Base-by-base conservation (phyloP, 1,140 invertebrate species). In the Cryptotermes secundus region DNA sequence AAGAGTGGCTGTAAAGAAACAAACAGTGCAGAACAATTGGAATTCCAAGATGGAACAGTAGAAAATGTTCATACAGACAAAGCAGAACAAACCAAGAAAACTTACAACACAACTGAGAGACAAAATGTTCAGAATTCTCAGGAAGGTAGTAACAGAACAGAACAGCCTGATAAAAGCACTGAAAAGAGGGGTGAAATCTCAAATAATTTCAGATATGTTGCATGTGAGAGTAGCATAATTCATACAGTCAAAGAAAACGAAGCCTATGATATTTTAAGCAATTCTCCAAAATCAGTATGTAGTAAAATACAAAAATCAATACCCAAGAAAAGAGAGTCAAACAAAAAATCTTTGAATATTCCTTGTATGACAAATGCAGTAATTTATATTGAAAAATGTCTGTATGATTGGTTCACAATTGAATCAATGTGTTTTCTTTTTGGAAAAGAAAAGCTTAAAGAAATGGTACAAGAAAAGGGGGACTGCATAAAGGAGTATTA, bases 341-440 rank as follows among this genome's bases (percentile, higher is more conserved):
- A 36, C 22, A 38, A 38, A 36, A 26, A 81, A 38, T 38, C 24
- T 10, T 10, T 45, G 3, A 9, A 81, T n/a, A 81, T 81, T 45
- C 53, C 83, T 42, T n/a, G 24, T 36, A 36, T 38, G 12, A 79
- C 36, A 38, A 38, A n/a, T 65, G 49, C 72, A 24, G 53, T 83
- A 34, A 72, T 83, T 35, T 59, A 84, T 45, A 49, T 93, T 53
- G 91, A 91, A 87, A 91, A 91, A 87, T 90, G 89, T 87, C 85
- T 93, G 35, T 88, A 90, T 26, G 91, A 93, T 88, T 93, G 92
- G 93, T 90, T 93, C 85, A 92, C 90, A n/a, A 86, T 93, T 34
- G 92, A 93, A 83, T 91, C 92, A 4, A 87, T 92, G 83, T 87
- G 92, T 16, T 92, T 91, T 86, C 85, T 93, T 83, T 91, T 92